These are phyloP conservation scores for Galerucella calmariensis DNA, from an alignment of 2,888 invertebrate species.

Conservation along the genomic window DNA sequence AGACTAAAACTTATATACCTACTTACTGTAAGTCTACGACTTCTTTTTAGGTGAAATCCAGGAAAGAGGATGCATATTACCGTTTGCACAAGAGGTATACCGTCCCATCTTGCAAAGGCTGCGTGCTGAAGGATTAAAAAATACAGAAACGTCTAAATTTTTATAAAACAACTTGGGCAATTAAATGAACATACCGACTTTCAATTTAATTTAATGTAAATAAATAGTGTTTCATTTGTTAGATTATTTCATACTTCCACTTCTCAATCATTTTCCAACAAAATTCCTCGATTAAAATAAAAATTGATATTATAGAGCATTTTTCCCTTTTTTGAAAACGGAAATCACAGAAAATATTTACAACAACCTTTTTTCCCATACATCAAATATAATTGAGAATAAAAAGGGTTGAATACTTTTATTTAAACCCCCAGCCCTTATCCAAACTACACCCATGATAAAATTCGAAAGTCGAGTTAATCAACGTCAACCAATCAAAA, in stretches of 20 bases:
- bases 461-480: slow-evolving; percentile 10
- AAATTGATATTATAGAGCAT: too few species aligned
- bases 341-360: too few species aligned
- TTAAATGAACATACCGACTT: background rate
- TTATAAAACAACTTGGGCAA: slow-evolving; percentile 38
- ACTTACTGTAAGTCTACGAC: too few species aligned
- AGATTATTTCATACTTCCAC: too few species aligned
- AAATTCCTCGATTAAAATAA: background rate
- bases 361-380: too few species aligned
- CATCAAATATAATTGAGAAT: too few species aligned
- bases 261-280: background rate
- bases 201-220: too few species aligned
- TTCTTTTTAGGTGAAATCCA: slow-evolving; percentile 88
- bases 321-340: too few species aligned
- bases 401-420: background rate
- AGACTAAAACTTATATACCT: too few species aligned
- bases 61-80: slow-evolving; percentile 90
- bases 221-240: too few species aligned
- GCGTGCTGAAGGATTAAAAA: slow-evolving; percentile 83
- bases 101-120: slow-evolving; percentile 90
- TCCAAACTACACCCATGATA: background rate
- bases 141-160: slow-evolving; percentile 74
- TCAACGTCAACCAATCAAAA: background rate
- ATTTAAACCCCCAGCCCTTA: background rate
- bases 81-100: slow-evolving; percentile 93